A percentile compares a stretch with the other conserved stretches of the same genome.
phyloP scores from a whole-genome alignment of 2,797 vertebrate genomes.

The Falco novaeseelandiae region DNA sequence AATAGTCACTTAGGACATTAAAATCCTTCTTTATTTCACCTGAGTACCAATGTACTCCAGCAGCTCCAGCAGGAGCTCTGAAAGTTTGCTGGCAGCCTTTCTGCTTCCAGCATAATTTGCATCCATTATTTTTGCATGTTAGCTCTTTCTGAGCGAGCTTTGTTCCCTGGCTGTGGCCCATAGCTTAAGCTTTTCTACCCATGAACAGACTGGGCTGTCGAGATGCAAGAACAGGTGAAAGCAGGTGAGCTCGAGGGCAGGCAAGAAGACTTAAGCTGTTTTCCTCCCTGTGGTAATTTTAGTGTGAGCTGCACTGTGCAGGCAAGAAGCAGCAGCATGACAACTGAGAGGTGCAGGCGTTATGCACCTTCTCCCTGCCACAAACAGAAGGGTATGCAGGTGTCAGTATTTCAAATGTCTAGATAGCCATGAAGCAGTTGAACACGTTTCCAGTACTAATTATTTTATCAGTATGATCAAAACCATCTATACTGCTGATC shows the following conservation, averaged over 20 bases:
- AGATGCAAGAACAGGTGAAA: neutral
- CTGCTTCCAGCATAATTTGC: neutral
- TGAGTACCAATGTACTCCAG: too few relatives aligned
- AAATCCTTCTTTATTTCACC: neutral
- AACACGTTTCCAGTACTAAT: neutral
- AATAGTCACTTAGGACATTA: neutral
- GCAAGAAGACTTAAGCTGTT: neutral
- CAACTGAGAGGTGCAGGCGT: neutral
- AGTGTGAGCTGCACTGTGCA: neutral
- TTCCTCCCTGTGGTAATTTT: neutral
- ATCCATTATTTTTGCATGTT: neutral
- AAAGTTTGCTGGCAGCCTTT: neutral
- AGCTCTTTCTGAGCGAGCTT: neutral
- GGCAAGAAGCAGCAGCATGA: neutral
- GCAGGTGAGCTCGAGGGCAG: neutral
- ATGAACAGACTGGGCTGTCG: neutral
- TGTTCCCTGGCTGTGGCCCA: neutral
- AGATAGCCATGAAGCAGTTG: neutral
- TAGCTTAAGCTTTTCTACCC: neutral
- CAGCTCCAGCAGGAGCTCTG: neutral
- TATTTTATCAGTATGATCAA: neutral
- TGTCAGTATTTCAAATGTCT: neutral
- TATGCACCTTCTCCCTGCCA: neutral
- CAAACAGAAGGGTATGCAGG: neutral
- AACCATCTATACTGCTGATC: neutral